Percentiles rank a stretch among this genome's conserved stretches.
These are phyloP conservation scores for Rhabdomys pumilio DNA, from an alignment of 2,797 vertebrate species.

Conservation along the genomic window DNA sequence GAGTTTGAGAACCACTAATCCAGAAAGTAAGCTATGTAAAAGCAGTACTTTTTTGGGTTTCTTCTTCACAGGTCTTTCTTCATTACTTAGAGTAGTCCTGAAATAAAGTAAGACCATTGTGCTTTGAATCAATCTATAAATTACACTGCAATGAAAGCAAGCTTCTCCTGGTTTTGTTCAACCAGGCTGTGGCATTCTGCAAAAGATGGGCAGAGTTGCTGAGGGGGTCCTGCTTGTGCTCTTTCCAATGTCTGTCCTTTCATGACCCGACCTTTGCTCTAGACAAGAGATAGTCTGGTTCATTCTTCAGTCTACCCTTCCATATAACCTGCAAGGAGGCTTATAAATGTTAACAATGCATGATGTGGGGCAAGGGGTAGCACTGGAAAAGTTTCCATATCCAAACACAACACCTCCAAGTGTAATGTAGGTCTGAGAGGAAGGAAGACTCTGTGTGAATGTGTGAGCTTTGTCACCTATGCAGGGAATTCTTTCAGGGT, in stretches of 20 bases:
- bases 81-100: background rate
- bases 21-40: slow-evolving; percentile 28
- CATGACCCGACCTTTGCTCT: background rate
- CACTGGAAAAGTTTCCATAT: background rate
- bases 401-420: background rate
- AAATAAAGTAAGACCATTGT: background rate
- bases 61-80: background rate
- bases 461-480: background rate
- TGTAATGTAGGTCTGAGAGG: background rate
- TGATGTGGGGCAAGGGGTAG: background rate
- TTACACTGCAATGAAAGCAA: slow-evolving; percentile 29
- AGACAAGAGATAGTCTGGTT: background rate
- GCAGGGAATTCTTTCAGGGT: slow-evolving; percentile 21
- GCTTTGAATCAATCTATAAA: background rate
- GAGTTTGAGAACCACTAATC: background rate
- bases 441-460: background rate
- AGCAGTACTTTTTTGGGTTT: background rate
- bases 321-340: background rate
- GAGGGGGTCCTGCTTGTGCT: background rate
- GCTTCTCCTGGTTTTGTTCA: slow-evolving; percentile 28
- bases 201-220: background rate
- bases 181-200: slow-evolving; percentile 3
- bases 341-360: background rate
- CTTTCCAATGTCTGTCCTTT: slow-evolving; percentile 20
- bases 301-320: background rate